A percentile compares a stretch with the other conserved stretches of the same genome.
Evolutionary conservation across 2,797 vertebrate species (phyloP).

Genomic region (Phrynocephalus guinanensis): DNA sequence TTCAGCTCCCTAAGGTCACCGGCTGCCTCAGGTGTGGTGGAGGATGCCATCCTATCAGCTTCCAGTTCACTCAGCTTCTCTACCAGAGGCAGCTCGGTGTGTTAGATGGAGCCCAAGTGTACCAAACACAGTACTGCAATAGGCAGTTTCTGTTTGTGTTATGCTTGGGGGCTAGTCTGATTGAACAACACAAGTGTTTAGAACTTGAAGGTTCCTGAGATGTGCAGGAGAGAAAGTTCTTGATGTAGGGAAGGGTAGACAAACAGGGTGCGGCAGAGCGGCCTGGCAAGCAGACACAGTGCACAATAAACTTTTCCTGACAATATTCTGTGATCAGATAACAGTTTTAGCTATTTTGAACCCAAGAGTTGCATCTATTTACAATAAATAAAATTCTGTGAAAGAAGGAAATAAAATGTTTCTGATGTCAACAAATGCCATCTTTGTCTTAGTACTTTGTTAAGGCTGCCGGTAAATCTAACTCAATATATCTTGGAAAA

Average conservation of each 20-base stretch:
- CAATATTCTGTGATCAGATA: not conserved
- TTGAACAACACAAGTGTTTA: not conserved
- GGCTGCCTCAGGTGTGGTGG: too few species aligned
- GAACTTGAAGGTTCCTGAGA: not conserved
- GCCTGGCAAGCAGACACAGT: not conserved
- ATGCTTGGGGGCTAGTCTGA: not conserved
- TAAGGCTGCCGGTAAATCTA: not conserved
- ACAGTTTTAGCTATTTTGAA: not conserved
- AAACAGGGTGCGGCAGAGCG: not conserved
- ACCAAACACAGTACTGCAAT: not conserved
- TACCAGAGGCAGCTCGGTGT: too few species aligned
- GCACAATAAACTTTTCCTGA: not conserved
- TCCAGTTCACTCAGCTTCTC: too few species aligned
- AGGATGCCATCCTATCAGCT: too few species aligned
- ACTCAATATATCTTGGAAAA: not conserved
- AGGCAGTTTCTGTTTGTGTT: not conserved
- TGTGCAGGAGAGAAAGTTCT: not conserved
- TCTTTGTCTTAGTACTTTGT: not conserved
- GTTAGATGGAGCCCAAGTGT: not conserved
- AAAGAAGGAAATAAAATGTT: conserved; percentile 53
- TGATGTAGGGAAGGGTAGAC: not conserved
- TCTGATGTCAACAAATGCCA: conserved; percentile 56
- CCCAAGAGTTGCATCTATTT: conserved; percentile 25
- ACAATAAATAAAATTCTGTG: conserved; percentile 6
- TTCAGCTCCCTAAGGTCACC: too few species aligned